Evolutionary conservation across 2,797 vertebrate species (phyloP).

Genomic region (Microhierax caerulescens): DNA sequence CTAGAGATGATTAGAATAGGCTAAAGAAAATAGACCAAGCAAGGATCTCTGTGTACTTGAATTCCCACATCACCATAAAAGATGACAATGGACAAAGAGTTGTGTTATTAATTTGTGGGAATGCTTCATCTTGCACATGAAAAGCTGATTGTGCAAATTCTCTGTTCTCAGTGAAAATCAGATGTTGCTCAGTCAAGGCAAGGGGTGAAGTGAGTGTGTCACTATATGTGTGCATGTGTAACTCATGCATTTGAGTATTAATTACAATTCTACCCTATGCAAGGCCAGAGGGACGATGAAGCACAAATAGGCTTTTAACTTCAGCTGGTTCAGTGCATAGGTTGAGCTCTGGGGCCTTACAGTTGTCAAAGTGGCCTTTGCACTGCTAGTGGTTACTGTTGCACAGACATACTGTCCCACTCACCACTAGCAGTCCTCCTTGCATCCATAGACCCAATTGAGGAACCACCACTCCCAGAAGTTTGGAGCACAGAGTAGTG

Average conservation of each 20-base stretch:
- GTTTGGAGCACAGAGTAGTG: neutral
- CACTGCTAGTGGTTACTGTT: neutral
- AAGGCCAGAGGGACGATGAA: neutral
- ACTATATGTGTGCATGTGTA: fast-evolving
- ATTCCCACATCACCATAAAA: neutral
- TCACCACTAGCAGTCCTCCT: fast-evolving
- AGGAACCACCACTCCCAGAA: neutral
- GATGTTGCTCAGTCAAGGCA: neutral
- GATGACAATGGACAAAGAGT: neutral
- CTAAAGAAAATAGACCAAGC: neutral
- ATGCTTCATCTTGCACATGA: neutral
- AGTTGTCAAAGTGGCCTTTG: neutral
- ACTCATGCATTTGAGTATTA: neutral
- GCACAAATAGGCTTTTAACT: neutral
- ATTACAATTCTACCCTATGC: neutral
- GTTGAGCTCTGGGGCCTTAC: neutral
- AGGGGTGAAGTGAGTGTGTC: neutral
- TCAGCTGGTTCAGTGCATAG: neutral
- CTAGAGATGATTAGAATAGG: neutral
- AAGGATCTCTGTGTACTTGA: neutral
- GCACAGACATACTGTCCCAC: neutral
- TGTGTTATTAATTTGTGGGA: neutral
- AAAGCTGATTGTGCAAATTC: neutral
- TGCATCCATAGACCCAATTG: neutral
- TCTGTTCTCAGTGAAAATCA: neutral